These are phyloP conservation scores for Arenicola marina DNA, from an alignment of 2,888 invertebrate species.

Conservation along the genomic window DNA sequence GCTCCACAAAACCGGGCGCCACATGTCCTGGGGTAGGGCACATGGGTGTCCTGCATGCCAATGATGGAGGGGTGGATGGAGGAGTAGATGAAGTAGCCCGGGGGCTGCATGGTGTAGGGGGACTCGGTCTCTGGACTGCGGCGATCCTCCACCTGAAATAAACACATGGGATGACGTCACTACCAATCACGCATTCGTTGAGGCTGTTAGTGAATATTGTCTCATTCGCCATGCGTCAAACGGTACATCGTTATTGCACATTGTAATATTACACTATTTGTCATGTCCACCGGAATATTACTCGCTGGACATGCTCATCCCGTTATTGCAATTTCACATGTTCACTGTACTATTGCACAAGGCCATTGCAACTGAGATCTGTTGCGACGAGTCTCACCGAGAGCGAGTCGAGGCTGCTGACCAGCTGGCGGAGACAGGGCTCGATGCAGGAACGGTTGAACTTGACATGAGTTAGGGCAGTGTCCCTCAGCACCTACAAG, in stretches of 20 bases:
- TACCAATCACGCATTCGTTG: too few species aligned
- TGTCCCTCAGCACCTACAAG: constrained; percentile 68
- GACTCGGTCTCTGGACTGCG: constrained; percentile 47
- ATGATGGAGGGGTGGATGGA: constrained; percentile 37
- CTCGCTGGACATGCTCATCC: too few species aligned
- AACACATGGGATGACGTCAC: too few species aligned
- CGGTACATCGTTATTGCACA: too few species aligned
- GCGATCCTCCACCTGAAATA: constrained; percentile 43
- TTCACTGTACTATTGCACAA: too few species aligned
- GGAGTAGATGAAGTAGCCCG: constrained; percentile 18
- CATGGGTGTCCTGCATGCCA: too few species aligned
- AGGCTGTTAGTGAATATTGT: too few species aligned
- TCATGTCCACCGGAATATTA: too few species aligned
- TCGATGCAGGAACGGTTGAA: constrained; percentile 86
- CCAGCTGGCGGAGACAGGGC: constrained; percentile 79
- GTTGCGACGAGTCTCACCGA: constrained; percentile 34
- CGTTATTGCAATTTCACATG: too few species aligned
- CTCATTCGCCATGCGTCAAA: too few species aligned
- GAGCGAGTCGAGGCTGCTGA: constrained; percentile 66
- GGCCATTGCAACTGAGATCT: too few species aligned
- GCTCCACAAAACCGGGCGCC: constrained; percentile 89
- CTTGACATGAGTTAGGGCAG: constrained; percentile 74
- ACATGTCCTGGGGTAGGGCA: constrained; percentile 92
- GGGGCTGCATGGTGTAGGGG: constrained; percentile 33
- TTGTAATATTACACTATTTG: too few species aligned